phyloP scores from a whole-genome alignment of 2,113 vertebrate genomes.

The Limanda limanda region DNA sequence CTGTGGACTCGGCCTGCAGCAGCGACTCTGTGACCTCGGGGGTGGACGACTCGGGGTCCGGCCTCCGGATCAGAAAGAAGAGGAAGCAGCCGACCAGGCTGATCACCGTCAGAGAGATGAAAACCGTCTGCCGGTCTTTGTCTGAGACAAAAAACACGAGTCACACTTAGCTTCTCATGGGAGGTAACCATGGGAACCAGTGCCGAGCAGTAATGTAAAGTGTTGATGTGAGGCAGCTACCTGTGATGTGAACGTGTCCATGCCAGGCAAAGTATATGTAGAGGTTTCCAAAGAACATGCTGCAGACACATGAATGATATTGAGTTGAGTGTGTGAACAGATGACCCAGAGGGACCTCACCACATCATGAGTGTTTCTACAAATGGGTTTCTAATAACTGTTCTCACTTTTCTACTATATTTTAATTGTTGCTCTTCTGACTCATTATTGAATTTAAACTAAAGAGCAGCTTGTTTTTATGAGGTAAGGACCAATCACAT shows the following conservation, averaged over 20 bases:
- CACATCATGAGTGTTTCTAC: no score
- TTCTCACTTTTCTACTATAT: no score
- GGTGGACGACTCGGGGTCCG: conserved; percentile 73
- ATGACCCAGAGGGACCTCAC: no score
- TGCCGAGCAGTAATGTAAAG: background rate
- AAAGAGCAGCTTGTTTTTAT: no score
- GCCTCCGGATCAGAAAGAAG: conserved; percentile 94
- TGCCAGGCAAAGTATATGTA: conserved; percentile 97
- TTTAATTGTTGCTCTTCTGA: no score
- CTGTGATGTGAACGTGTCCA: conserved; percentile 92
- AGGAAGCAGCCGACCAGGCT: conserved; percentile 96
- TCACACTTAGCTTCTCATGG: conserved; percentile 8
- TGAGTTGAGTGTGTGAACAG: background rate
- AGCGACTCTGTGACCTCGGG: conserved; percentile 65
- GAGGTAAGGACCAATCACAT: no score
- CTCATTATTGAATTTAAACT: no score
- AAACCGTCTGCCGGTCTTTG: conserved; percentile 92
- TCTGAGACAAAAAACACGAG: conserved; percentile 80
- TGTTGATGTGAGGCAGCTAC: conserved; percentile 65
- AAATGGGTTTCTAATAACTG: no score
- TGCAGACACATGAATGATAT: conserved; percentile 62
- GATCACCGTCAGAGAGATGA: conserved; percentile 95
- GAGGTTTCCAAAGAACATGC: conserved; percentile 97
- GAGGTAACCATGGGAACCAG: background rate
- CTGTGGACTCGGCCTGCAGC: conserved; percentile 61